Conservation (phyloP, 2,797 vertebrate genomes). For the Varecia variegata region DNA sequence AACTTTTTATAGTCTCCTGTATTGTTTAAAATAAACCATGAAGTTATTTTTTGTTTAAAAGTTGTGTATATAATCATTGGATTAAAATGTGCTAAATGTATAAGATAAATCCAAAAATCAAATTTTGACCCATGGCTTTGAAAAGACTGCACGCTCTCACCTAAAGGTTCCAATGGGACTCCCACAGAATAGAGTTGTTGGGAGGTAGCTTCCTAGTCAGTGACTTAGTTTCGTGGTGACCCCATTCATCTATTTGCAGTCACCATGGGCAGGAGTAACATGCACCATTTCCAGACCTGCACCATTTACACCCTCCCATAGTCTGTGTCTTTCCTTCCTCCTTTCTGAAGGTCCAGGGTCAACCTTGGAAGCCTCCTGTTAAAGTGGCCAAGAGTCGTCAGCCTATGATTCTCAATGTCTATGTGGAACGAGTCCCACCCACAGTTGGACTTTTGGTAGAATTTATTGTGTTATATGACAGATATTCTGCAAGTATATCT, state of each 20-base stretch:
- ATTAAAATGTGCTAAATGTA: background rate
- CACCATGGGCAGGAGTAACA: background rate
- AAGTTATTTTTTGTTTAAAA: background rate
- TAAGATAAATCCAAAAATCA: background rate
- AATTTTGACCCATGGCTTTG: background rate
- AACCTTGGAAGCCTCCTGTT: background rate
- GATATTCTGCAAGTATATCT: background rate
- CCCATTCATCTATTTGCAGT: background rate
- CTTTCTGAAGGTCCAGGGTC: background rate
- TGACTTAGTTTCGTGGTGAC: background rate
- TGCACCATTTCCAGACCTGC: background rate
- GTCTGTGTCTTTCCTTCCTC: background rate
- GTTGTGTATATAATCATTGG: background rate
- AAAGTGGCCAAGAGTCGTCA: background rate
- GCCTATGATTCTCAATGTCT: background rate
- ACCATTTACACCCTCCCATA: background rate
- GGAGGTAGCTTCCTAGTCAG: background rate
- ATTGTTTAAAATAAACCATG: background rate
- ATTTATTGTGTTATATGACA: background rate
- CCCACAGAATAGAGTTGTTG: rapidly evolving
- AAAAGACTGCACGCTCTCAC: background rate
- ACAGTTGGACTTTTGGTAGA: background rate
- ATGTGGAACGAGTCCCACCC: background rate
- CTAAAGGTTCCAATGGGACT: background rate
- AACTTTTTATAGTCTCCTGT: background rate